Evolutionary conservation across 2,113 vertebrate genomes (phyloP).

Genomic region (Pandion haliaetus): DNA sequence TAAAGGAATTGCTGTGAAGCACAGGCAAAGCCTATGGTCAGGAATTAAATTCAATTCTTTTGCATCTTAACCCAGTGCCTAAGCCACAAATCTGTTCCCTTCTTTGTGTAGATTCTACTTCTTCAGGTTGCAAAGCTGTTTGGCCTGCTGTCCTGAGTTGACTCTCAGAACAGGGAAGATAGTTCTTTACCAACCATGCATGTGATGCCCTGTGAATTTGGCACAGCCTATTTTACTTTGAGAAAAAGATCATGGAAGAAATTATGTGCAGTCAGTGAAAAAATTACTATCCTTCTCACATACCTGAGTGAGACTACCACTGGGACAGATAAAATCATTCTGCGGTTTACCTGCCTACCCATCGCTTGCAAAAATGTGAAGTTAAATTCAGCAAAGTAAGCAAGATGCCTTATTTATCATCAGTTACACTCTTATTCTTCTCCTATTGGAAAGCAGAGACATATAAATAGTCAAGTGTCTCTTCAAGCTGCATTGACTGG

Average conservation of each 20-base stretch:
- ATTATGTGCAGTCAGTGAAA: neutral
- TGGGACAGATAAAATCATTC: neutral
- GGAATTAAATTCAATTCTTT: neutral
- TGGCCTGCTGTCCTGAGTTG: neutral
- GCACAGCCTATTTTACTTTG: neutral
- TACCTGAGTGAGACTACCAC: neutral
- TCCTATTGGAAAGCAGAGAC: neutral
- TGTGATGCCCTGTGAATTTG: neutral
- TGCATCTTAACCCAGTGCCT: neutral
- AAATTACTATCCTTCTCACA: neutral
- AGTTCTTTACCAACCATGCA: neutral
- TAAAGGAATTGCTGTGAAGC: neutral
- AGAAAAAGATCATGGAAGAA: neutral
- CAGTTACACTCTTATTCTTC: neutral
- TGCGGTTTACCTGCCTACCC: neutral
- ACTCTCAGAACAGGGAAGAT: neutral
- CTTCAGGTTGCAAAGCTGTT: neutral
- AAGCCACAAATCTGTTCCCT: neutral
- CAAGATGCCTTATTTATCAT: neutral
- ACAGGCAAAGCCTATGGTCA: neutral
- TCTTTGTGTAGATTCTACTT: neutral
- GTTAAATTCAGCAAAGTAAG: neutral
- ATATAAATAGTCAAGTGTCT: neutral
- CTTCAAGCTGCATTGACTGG: rapidly evolving
- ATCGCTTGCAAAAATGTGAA: neutral